Base-by-base conservation (phyloP, 2,113 vertebrate species). In the Excalfactoria chinensis region DNA sequence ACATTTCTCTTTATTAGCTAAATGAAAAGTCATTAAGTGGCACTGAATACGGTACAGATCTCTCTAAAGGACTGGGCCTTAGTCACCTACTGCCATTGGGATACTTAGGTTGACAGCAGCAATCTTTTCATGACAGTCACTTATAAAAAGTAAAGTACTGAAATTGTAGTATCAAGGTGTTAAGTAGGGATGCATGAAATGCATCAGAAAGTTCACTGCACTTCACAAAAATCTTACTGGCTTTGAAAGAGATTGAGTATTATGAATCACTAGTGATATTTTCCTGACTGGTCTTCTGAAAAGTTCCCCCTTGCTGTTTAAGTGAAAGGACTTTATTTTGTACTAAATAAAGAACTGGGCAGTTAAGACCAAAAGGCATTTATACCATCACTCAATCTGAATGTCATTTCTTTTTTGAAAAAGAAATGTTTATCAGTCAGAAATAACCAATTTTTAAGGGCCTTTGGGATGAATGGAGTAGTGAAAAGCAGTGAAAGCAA, bases 211-310 rank as follows among this genome's bases (percentile, higher is more conserved):
- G 20, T 6, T 86, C 92, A 82, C 76, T 89, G 19, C 0, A 0
- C 48, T 82, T 87, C 40, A 76, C 46, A 75, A 80, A 95, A 88
- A 82, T 86, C 62, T 32, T 60, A 55, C 69, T 84, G 90, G 72
- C 51, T 92, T 91, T 71, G 74, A 49, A 76, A 88, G 72, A 55
- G 25, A 17, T 91, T 91, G 90, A 70, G 53, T 90, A 68, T 75
- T 89, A 59, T 66, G 72, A 95, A 18, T 94, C 72, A 89, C 92
- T 94, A 89, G 59, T 62, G 44, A 15, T 92, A 84, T 73, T 95
- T 95, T 85, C 86, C 77, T 77, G 69, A 74, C 60, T 72, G 49
- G 40, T 72, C 62, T 79, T 95, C 82, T 86, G 41, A 88, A 89
- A 89, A 88, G 37, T 82, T 84, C 34, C 82, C n/a, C 10, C 53